Evolutionary conservation across 2,888 invertebrate species (phyloP), one percentile per base, ranked within the genome.

Genomic region (Hofmannophila pseudospretella): DNA sequence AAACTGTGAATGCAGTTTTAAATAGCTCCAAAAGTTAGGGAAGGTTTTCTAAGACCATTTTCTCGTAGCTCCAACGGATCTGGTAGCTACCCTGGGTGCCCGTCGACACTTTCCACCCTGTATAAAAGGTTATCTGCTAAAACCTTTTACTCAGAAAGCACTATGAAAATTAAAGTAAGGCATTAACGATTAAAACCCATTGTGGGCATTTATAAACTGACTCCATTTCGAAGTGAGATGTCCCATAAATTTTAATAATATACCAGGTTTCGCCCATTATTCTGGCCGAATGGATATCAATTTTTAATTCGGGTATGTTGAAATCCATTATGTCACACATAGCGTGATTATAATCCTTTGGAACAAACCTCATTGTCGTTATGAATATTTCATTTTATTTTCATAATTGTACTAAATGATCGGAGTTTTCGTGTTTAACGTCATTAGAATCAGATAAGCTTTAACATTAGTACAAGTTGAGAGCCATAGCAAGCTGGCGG

Each of bases 121-220:
- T n/a, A n/a, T n/a, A n/a, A n/a, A n/a, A n/a, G n/a, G n/a, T n/a
- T n/a, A n/a, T n/a, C n/a, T n/a, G n/a, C n/a, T n/a, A n/a, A n/a
- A n/a, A n/a, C n/a, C n/a, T n/a, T n/a, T n/a, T n/a, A n/a, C n/a
- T n/a, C n/a, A n/a, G n/a, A 7, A 13, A 30, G n/a, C n/a, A 16
- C 30, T 10, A 23, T 23, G n/a, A n/a, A 30, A 30, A 14, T 14
- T 16, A 11, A 11, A 19, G 23, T 4, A 19, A 20, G 7, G 10
- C 67, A 76, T 79, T 78, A 76, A 78, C 70, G 73, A 77, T 79
- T 78, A 72, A 80, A 80, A 72, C 71, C 74, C 70, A 73, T 77
- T 72, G 72, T 59, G 63, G 66, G 68, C 62, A 66, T 64, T 67
- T 62, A 59, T 55, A 50, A 51, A 57, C 52, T 33, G 33, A 39